Conservation (phyloP, 2,797 vertebrate genomes). For the Acipenser oxyrinchus region DNA sequence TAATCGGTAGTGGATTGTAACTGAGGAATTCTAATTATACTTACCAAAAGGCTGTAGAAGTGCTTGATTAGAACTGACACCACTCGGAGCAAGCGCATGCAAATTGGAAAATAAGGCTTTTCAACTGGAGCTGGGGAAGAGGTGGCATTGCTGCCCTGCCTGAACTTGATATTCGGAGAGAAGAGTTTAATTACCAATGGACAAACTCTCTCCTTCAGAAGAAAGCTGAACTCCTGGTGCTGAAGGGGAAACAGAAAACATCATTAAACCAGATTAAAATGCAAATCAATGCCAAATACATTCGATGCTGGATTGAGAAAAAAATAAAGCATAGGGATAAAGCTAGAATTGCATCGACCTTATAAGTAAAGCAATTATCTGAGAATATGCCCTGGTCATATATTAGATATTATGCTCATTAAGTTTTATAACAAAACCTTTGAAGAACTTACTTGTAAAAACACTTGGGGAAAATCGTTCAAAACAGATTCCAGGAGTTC, state of each 20-base stretch:
- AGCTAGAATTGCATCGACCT: not conserved
- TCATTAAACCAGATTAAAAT: not conserved
- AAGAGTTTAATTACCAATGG: slow-evolving; percentile 98
- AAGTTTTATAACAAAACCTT: not conserved
- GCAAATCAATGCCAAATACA: not conserved
- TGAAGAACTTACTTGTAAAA: slow-evolving; percentile 73
- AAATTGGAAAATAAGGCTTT: slow-evolving; percentile 97
- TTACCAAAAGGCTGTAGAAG: slow-evolving; percentile 94
- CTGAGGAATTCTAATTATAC: slow-evolving; percentile 14
- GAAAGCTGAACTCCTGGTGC: slow-evolving; percentile 98
- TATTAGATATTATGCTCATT: slow-evolving; percentile 10
- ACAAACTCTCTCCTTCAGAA: slow-evolving; percentile 94
- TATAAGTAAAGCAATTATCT: not conserved
- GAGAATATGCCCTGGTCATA: not conserved
- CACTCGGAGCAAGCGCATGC: slow-evolving; percentile 92
- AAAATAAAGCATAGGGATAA: too few species aligned
- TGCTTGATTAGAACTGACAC: slow-evolving; percentile 98
- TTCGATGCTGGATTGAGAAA: not conserved
- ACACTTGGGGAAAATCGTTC: slow-evolving; percentile 93
- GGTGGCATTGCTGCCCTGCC: slow-evolving; percentile 79
- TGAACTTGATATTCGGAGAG: slow-evolving; percentile 98
- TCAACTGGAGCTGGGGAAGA: slow-evolving; percentile 91
- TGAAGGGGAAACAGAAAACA: slow-evolving; percentile 40
- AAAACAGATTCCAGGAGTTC: slow-evolving; percentile 95
- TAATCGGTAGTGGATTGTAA: not conserved